Evolutionary conservation across 2,888 invertebrate species (phyloP), one percentile per base, ranked within the genome.

Genomic region (Phasia obesa): DNA sequence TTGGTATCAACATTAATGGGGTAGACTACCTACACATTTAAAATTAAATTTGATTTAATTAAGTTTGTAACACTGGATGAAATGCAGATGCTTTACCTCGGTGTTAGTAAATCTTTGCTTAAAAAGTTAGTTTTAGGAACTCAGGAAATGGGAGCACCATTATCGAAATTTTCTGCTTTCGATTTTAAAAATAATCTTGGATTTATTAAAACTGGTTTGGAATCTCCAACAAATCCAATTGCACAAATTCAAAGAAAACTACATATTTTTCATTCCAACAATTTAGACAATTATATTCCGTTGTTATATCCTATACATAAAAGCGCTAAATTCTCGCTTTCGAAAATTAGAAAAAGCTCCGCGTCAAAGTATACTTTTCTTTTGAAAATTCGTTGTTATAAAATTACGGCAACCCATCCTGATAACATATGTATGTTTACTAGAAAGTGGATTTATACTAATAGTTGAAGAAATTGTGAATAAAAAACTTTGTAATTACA

Each of bases 111-210:
- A 51, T 51, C 2, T 51, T 21, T 51, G 7, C 21, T 51, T 21
- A 21, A 51, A 51, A 51, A 23, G 21, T 51, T 51, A 21, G 19
- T 51, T 21, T 23, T 21, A 2, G 21, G 19, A 9, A 51, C 6
- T 51, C n/a, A n/a, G n/a, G n/a, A n/a, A n/a, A n/a, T n/a, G n/a
- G n/a, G n/a, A n/a, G n/a, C 11, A 4, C 59, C 35, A 19, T 11
- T 60, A 9, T 60, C 59, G 19, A 17, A 38, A 19, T 38, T 60
- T 60, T 38, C 35, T 6, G 59, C 35, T 19, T 42, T 60, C 17
- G 35, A 38, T 38, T 60, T 38, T 19, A 38, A 60, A 60, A 38
- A 60, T 11, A 38, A 38, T 42, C 35, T 60, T 6, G 38, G 38
- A 19, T 60, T 13, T 38, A 3, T 60, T 19, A 60, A 60, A 21